Evolutionary conservation across 2,888 invertebrate species (phyloP).

Genomic region (Andrena trimmerana): DNA sequence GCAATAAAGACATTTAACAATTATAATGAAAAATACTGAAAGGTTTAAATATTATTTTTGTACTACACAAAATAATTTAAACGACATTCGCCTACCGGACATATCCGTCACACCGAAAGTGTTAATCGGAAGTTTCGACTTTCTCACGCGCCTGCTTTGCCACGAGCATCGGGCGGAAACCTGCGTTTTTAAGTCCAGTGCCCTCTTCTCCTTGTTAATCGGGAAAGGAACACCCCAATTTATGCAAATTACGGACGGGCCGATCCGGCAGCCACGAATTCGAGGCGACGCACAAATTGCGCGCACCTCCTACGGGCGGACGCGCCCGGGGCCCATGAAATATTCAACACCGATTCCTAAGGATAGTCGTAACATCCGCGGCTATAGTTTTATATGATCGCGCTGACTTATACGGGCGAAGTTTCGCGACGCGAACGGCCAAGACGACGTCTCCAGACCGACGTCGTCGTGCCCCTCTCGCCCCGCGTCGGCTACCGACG

Average conservation of each 20-base stretch:
- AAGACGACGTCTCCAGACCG: conserved; percentile 37
- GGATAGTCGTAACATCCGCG: conserved; percentile 65
- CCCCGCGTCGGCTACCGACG: neutral
- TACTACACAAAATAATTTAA: too few species aligned
- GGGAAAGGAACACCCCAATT: conserved; percentile 70
- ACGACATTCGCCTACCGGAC: too few species aligned
- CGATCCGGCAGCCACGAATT: conserved; percentile 61
- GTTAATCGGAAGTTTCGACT: conserved; percentile 59
- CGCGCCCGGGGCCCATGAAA: conserved; percentile 64
- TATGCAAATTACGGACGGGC: conserved; percentile 69
- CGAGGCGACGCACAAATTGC: conserved; percentile 72
- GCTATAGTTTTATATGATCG: conserved; percentile 64
- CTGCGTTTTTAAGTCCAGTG: conserved; percentile 51
- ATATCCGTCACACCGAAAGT: neutral
- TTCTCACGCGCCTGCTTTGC: conserved; percentile 30
- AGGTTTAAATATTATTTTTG: too few species aligned
- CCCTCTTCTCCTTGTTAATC: neutral
- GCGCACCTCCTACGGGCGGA: conserved; percentile 50
- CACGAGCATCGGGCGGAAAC: neutral
- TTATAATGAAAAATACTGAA: too few species aligned
- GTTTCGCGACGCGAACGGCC: conserved; percentile 47
- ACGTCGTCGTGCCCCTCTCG: neutral
- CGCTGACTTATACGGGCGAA: conserved; percentile 55
- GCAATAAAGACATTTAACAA: too few species aligned
- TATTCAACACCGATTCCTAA: conserved; percentile 68